A percentile compares a stretch with the other conserved stretches of the same genome.
These are phyloP conservation scores for Oreochromis tanganicae DNA, from an alignment of 2,113 vertebrate genomes.

Conservation along the genomic window DNA sequence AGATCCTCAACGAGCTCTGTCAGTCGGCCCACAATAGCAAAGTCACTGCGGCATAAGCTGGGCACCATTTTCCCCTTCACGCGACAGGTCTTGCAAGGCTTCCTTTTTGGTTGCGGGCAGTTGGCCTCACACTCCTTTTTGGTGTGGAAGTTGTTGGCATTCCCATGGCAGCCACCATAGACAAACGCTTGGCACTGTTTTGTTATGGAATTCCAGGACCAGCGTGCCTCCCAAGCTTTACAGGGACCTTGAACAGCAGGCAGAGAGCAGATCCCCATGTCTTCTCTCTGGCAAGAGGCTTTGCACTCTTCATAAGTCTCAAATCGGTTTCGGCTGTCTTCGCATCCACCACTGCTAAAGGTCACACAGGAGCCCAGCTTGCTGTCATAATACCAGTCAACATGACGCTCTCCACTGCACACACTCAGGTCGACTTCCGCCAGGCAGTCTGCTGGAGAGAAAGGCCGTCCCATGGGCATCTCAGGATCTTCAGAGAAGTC, in stretches of 20 bases:
- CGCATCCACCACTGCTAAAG: slow-evolving; percentile 80
- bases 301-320: slow-evolving; percentile 90
- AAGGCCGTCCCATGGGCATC: slow-evolving; percentile 60
- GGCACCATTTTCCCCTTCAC: slow-evolving; percentile 82
- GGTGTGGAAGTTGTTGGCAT: slow-evolving; percentile 87
- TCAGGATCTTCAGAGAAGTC: slow-evolving; percentile 65
- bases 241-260: slow-evolving; percentile 92
- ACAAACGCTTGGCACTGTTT: slow-evolving; percentile 88
- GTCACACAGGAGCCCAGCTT: slow-evolving; percentile 80
- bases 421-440: slow-evolving; percentile 72
- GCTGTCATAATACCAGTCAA: slow-evolving; percentile 88
- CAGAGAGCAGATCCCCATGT: slow-evolving; percentile 77
- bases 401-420: slow-evolving; percentile 73
- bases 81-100: slow-evolving; percentile 82
- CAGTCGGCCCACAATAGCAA: slow-evolving; percentile 88
- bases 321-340: slow-evolving; percentile 80
- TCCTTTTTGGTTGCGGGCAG: slow-evolving; percentile 80
- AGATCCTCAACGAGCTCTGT: slow-evolving; percentile 91
- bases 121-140: slow-evolving; percentile 83
- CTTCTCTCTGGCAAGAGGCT: slow-evolving; percentile 76
- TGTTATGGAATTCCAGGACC: slow-evolving; percentile 86
- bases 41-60: slow-evolving; percentile 94
- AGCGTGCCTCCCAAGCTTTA: slow-evolving; percentile 84
- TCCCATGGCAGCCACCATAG: slow-evolving; percentile 90
- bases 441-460: slow-evolving; percentile 81